phyloP scores from a whole-genome alignment of 2,113 vertebrate genomes.

The Phalacrocorax pelagicus region DNA sequence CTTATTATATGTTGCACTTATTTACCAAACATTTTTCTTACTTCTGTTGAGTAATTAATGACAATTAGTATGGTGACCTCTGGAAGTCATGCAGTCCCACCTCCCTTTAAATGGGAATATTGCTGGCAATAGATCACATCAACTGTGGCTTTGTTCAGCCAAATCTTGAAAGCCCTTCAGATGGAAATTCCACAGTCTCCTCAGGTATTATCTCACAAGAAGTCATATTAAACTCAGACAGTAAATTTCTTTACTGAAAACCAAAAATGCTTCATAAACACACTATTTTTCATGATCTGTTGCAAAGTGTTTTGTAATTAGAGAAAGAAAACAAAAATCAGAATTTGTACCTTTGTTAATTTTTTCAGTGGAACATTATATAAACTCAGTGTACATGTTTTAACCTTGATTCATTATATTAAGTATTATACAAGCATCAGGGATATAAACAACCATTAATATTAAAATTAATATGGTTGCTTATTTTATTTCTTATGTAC shows the following conservation, averaged over 20 bases:
- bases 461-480: background rate
- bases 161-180: background rate
- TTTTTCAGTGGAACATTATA: background rate
- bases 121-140: background rate
- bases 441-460: background rate
- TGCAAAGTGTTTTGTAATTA: background rate
- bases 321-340: background rate
- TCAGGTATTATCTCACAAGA: background rate
- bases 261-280: background rate
- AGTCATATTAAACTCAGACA: background rate
- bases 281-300: background rate
- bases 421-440: background rate
- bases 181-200: background rate
- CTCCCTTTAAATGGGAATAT: background rate
- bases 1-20: background rate
- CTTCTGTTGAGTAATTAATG: background rate
- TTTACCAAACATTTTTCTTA: background rate
- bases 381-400: background rate
- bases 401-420: background rate
- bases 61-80: background rate
- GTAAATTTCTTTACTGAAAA: background rate
- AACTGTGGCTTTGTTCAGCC: background rate
- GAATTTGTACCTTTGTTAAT: background rate
- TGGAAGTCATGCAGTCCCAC: background rate
- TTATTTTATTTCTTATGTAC: background rate